Conservation (phyloP, 2,888 invertebrate genomes). For the Caenorhabditis angaria region DNA sequence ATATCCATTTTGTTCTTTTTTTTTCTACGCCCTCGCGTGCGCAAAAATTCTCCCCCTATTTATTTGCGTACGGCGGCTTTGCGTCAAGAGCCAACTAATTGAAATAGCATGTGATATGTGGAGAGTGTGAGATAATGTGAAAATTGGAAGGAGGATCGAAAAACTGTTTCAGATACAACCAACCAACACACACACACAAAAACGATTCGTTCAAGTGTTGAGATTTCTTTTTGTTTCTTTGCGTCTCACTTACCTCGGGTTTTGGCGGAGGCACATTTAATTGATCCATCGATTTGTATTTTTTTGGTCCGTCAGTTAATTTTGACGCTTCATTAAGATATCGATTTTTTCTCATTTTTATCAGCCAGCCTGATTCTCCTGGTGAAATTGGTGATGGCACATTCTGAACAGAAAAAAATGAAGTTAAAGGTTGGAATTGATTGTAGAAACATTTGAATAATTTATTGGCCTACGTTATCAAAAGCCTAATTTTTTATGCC, state of each 20-base stretch:
- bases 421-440: too few relatives aligned
- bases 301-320: conserved; percentile 23
- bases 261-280: not conserved
- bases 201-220: conserved; percentile 1
- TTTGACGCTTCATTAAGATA: conserved; percentile 47
- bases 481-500: too few relatives aligned
- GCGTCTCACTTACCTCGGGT: not conserved
- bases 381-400: conserved; percentile 43
- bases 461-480: too few relatives aligned
- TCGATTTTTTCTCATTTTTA: conserved; percentile 57
- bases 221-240: not conserved
- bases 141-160: not conserved
- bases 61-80: conserved; percentile 4
- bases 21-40: conserved; percentile 2
- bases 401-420: conserved; percentile 22
- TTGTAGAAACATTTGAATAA: too few relatives aligned
- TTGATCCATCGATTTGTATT: conserved; percentile 38
- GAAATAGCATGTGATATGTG: not conserved
- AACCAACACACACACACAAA: not conserved
- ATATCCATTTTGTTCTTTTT: not conserved
- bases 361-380: conserved; percentile 58
- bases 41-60: not conserved
- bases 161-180: conserved; percentile 1
- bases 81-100: not conserved
- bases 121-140: not conserved